A percentile compares a stretch with the other conserved stretches of the same genome.
These are phyloP conservation scores for Tenthredo amoena DNA, from an alignment of 2,888 invertebrate genomes.

Conservation along the genomic window DNA sequence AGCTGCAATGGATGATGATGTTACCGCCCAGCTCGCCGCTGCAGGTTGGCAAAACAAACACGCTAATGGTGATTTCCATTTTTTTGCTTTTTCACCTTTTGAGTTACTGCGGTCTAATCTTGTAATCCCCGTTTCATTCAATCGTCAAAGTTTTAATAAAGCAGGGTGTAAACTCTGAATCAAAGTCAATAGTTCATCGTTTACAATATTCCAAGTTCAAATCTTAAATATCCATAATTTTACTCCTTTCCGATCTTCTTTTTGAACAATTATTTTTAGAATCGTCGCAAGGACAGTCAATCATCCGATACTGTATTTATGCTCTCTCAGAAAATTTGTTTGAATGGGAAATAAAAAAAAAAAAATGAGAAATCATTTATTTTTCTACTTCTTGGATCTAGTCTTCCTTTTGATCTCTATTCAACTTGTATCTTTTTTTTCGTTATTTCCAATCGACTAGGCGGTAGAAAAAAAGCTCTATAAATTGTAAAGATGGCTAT, in stretches of 20 bases:
- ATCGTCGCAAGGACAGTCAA: not conserved
- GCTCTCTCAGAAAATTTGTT: not conserved
- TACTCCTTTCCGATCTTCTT: not conserved
- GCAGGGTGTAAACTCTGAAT: conserved; percentile 58
- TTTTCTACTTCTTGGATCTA: not conserved
- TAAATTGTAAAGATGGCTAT: not conserved
- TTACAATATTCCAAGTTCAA: not conserved
- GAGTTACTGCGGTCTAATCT: conserved; percentile 65
- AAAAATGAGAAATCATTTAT: not conserved
- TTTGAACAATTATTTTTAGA: not conserved
- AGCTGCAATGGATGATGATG: conserved; percentile 93
- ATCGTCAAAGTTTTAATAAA: conserved; percentile 49
- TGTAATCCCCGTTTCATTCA: conserved; percentile 57
- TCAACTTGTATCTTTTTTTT: not conserved
- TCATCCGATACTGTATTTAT: not conserved
- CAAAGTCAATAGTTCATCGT: conserved; percentile 14
- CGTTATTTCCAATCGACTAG: not conserved
- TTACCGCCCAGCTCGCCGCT: conserved; percentile 97
- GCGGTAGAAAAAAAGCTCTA: not conserved
- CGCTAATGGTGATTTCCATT: conserved; percentile 79
- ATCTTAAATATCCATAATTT: not conserved
- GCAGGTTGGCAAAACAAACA: conserved; percentile 87
- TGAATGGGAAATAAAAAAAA: not conserved
- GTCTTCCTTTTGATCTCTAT: not conserved
- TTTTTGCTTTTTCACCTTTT: conserved; percentile 75